Base-by-base conservation (phyloP, 2,797 vertebrate genomes). In the Melanotaenia trifasciata region DNA sequence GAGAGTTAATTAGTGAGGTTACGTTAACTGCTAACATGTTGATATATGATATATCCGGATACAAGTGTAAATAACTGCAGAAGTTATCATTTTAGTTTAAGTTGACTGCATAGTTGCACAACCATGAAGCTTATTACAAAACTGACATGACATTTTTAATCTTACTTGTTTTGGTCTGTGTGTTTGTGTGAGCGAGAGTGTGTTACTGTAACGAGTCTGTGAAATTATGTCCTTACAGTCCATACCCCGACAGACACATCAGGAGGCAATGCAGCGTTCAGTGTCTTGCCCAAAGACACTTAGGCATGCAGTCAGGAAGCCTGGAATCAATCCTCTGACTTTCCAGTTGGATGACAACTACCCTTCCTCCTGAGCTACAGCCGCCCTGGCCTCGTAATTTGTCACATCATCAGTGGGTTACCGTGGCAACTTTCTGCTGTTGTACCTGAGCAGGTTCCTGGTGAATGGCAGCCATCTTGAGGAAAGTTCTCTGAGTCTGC, bases 391-490 rank as follows among this genome's bases (percentile, higher is more conserved):
- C 28, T 28, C 28, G 28, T 28, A 28, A 30, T 20, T 40, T 45
- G 47, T 63, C 16, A 24, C 36, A 18, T 36, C 43, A 50, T 73
- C 14, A 38, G 14, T 6, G 12, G n/a, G 36, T 67, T 9, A 45
- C 22, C 58, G 13, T 53, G 20, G 12, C 47, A 33, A 61, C 20
- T 47, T 22, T 53, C 7, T 53, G 24, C 0, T 12, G 24, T 70
- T 57, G 2, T 88, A 99, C 98, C 97, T 99, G 90, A 65, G 95
- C 92, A 71, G 98, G 98, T 81, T 96, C 92, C 90, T 96, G 97
- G 90, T 97, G 95, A 13, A 93, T 95, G 53, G 94, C 93, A 20
- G 95, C 95, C 92, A 97, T 93, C 86, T 96, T 91, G 70, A 99
- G 94, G 90, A 99, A 97, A 51, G 84, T 81, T 84, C 95, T 95